Percentiles rank a stretch among this genome's conserved stretches.
Conservation (phyloP, 1,140 invertebrate species). For the Homarus americanus region DNA sequence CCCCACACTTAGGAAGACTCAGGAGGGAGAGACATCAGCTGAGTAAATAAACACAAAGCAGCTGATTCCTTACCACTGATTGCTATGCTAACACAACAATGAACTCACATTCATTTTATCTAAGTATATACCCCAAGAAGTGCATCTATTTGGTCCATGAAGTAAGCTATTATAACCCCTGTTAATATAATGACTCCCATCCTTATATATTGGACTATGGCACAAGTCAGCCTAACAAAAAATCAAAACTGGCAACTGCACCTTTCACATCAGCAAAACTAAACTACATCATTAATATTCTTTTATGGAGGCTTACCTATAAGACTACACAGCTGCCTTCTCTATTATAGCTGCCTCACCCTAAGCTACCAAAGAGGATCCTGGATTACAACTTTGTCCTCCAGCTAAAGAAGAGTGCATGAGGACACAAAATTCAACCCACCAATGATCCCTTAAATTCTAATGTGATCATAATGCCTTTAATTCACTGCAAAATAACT, state of each 20-base stretch:
- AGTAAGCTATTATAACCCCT: constrained; percentile 28
- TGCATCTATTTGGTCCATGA: constrained; percentile 52
- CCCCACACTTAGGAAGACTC: constrained; percentile 59
- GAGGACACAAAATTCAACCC: background rate
- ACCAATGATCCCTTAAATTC: constrained; percentile 8
- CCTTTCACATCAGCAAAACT: constrained; percentile 43
- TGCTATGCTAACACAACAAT: constrained; percentile 59
- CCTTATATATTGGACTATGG: constrained; percentile 38
- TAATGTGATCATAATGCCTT: constrained; percentile 59
- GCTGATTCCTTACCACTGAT: constrained; percentile 52
- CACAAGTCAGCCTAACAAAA: constrained; percentile 41
- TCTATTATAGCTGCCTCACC: constrained; percentile 39
- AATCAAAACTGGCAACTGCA: constrained; percentile 40
- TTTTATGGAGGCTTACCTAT: constrained; percentile 43
- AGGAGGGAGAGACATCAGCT: constrained; percentile 48
- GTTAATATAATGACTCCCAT: background rate
- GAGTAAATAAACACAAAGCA: constrained; percentile 22
- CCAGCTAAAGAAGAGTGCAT: constrained; percentile 2
- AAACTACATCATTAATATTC: constrained; percentile 37
- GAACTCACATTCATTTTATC: constrained; percentile 50
- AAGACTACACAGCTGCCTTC: constrained; percentile 8
- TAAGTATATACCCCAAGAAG: constrained; percentile 51
- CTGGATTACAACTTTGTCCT: background rate
- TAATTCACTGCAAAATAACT: background rate
- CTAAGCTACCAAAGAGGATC: constrained; percentile 13